Evolutionary conservation across 2,113 vertebrate genomes (phyloP).

Genomic region (Erythrocercus mccallii): DNA sequence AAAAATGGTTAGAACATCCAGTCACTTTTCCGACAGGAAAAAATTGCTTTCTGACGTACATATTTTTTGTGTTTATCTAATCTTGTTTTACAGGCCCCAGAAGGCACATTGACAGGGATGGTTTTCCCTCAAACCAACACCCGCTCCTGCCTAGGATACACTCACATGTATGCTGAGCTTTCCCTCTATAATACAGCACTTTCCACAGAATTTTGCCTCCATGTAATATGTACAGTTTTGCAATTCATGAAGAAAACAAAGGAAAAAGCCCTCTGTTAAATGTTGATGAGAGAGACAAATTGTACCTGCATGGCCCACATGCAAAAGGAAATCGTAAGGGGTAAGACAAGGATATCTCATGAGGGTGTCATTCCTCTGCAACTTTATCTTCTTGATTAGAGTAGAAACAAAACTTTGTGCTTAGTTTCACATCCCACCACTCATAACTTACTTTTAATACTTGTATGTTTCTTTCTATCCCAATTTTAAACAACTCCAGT

Average conservation of each 20-base stretch:
- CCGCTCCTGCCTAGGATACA: not conserved
- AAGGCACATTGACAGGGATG: not conserved
- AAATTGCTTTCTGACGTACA: not conserved
- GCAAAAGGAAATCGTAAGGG: not conserved
- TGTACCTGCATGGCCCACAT: not conserved
- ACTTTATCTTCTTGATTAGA: not conserved
- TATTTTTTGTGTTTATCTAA: not conserved
- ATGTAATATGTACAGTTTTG: not conserved
- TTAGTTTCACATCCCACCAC: not conserved
- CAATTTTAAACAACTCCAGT: not conserved
- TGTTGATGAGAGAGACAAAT: not conserved
- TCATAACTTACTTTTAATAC: not conserved
- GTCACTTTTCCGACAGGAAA: not conserved
- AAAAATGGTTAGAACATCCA: not conserved
- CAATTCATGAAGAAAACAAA: not conserved
- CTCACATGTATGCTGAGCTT: not conserved
- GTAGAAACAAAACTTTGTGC: not conserved
- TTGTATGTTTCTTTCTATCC: not conserved
- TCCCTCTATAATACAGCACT: not conserved
- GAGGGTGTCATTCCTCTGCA: accelerated
- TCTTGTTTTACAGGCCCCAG: not conserved
- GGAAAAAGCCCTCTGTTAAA: not conserved
- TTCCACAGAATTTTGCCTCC: not conserved
- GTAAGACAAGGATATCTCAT: not conserved
- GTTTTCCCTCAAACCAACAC: not conserved